Evolutionary conservation across 2,113 vertebrate genomes (phyloP).

Genomic region (Bettongia penicillata): DNA sequence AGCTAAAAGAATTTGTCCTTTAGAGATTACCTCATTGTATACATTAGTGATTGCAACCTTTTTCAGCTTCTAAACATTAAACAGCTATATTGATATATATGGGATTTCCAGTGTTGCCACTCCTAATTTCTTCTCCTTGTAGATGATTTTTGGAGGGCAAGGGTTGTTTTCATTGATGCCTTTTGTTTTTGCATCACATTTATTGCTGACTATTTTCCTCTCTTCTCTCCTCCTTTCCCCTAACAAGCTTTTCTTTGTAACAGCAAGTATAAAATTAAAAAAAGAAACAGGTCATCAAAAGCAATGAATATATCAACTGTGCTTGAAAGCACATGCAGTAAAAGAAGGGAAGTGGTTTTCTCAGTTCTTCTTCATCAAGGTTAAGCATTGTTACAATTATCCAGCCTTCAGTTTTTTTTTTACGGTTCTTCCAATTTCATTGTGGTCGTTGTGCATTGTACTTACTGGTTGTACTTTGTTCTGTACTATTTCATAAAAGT

Average conservation of each 20-base stretch:
- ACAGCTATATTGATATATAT: background rate
- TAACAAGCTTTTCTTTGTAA: background rate
- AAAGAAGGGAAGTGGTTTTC: background rate
- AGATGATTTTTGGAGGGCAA: background rate
- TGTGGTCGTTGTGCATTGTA: background rate
- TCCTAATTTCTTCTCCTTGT: constrained; percentile 10
- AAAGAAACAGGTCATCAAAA: background rate
- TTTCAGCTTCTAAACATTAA: background rate
- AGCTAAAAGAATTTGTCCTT: background rate
- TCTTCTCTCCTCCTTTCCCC: background rate
- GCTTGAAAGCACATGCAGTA: background rate
- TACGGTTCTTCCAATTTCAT: background rate
- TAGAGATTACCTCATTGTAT: background rate
- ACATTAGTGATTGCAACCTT: background rate
- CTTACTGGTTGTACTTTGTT: background rate
- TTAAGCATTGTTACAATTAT: background rate
- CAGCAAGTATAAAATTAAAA: background rate
- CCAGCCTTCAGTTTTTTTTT: background rate
- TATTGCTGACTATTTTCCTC: background rate
- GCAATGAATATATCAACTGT: background rate
- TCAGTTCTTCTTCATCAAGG: background rate
- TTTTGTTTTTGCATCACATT: background rate
- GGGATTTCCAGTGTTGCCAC: background rate
- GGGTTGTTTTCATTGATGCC: background rate
- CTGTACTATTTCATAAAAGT: background rate